These are phyloP conservation scores for Xylophagus ater DNA, from an alignment of 2,888 invertebrate genomes.

Conservation along the genomic window DNA sequence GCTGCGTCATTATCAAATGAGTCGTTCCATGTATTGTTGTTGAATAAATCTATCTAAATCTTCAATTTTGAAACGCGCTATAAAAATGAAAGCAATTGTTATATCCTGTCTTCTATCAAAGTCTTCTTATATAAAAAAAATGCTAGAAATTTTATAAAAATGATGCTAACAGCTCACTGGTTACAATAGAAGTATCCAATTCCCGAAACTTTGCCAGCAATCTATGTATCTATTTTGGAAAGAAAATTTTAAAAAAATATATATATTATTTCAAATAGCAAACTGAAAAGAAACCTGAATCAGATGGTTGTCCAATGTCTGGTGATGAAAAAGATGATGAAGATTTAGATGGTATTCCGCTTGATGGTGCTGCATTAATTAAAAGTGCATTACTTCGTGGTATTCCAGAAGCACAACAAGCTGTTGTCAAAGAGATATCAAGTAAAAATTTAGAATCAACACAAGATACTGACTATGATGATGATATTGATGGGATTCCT, in stretches of 20 bases:
- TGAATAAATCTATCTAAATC: too few relatives aligned
- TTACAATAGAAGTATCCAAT: too few relatives aligned
- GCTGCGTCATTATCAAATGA: too few relatives aligned
- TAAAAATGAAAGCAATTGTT: not conserved
- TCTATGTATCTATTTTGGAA: too few relatives aligned
- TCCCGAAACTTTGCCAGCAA: too few relatives aligned
- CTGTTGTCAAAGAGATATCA: constrained; percentile 31
- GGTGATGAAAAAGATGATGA: constrained; percentile 49
- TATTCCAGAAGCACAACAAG: constrained; percentile 28
- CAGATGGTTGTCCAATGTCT: constrained; percentile 42
- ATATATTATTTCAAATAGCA: constrained; percentile 19
- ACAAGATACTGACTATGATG: constrained; percentile 36
- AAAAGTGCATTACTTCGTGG: constrained; percentile 51
- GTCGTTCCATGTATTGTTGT: too few relatives aligned
- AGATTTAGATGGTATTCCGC: constrained; percentile 61
- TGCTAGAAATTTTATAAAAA: too few relatives aligned
- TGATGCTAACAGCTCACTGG: too few relatives aligned
- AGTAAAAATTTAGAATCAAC: constrained; percentile 19
- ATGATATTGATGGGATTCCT: constrained; percentile 61
- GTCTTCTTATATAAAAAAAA: too few relatives aligned
- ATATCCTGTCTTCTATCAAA: too few relatives aligned
- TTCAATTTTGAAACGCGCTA: too few relatives aligned
- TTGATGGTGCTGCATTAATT: constrained; percentile 72
- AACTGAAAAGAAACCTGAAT: constrained; percentile 30
- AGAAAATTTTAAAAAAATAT: too few relatives aligned